phyloP scores from a whole-genome alignment of 2,888 invertebrate species.

The Tenthredo mesomela region DNA sequence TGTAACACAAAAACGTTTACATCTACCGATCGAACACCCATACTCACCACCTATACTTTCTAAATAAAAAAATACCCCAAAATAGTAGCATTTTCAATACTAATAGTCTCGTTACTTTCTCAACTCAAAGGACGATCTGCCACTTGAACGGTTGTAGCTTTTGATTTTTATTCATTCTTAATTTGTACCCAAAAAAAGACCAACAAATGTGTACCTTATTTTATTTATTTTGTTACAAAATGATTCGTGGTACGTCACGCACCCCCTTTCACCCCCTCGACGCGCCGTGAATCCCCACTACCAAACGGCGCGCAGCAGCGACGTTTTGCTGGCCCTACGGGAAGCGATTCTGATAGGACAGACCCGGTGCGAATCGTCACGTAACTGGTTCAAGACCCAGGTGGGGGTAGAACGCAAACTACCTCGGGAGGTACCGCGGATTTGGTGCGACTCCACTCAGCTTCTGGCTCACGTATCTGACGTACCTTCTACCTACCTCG shows the following conservation, averaged over 20 bases:
- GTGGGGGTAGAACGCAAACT: constrained; percentile 16
- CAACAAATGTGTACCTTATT: not conserved
- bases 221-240: not conserved
- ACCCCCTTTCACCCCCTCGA: constrained; percentile 16
- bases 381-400: constrained; percentile 42
- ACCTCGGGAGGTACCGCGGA: constrained; percentile 36
- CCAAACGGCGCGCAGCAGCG: constrained; percentile 1
- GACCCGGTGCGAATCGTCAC: constrained; percentile 47
- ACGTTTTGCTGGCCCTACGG: constrained; percentile 40
- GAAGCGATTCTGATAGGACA: constrained; percentile 44
- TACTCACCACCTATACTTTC: no score
- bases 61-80: no score
- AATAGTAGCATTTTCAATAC: no score
- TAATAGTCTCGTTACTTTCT: no score
- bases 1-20: no score
- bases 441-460: constrained; percentile 45
- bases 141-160: not conserved
- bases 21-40: no score
- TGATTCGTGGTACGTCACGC: not conserved
- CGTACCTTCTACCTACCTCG: constrained; percentile 43
- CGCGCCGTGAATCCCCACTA: not conserved
- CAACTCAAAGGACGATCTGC: no score
- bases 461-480: constrained; percentile 51
- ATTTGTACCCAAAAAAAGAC: not conserved
- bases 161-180: not conserved